Conservation (phyloP, 2,888 invertebrate genomes). For the Drosophila anomalata region DNA sequence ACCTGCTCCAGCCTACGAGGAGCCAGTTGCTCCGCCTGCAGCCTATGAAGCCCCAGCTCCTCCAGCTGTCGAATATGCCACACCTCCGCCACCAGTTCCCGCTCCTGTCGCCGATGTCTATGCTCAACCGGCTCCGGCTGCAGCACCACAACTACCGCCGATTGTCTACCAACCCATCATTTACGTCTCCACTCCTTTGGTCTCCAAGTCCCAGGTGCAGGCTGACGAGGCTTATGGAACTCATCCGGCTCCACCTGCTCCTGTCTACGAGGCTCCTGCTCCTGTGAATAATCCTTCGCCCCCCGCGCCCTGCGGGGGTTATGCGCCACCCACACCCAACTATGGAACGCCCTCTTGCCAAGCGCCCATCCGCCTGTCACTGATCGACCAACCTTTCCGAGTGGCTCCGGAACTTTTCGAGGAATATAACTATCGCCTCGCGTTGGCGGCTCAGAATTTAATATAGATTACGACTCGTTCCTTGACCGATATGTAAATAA, state of each 20-base stretch:
- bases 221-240: constrained; percentile 19
- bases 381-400: constrained; percentile 75
- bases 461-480: constrained; percentile 29
- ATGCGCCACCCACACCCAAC: constrained; percentile 27
- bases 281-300: constrained; percentile 18
- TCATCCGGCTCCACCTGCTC: constrained; percentile 5
- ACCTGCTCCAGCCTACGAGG: constrained; percentile 31
- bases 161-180: constrained; percentile 80
- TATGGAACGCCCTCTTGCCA: constrained; percentile 44
- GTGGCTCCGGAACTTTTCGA: constrained; percentile 74
- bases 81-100: constrained; percentile 6
- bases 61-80: constrained; percentile 13
- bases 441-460: constrained; percentile 41
- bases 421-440: constrained; percentile 67
- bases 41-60: constrained; percentile 28
- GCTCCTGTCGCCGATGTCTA: constrained; percentile 30
- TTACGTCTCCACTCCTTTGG: constrained; percentile 62
- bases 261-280: constrained; percentile 14
- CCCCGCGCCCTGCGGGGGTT: constrained; percentile 37
- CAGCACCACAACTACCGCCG: constrained; percentile 51
- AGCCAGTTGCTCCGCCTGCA: constrained; percentile 1
- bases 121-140: constrained; percentile 20
- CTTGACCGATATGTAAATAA: constrained; percentile 68
- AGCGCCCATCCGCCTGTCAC: constrained; percentile 61
- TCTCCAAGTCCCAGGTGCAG: constrained; percentile 19